Evolutionary conservation across 2,113 vertebrate species (phyloP).

Genomic region (Pelvicachromis taeniatus): DNA sequence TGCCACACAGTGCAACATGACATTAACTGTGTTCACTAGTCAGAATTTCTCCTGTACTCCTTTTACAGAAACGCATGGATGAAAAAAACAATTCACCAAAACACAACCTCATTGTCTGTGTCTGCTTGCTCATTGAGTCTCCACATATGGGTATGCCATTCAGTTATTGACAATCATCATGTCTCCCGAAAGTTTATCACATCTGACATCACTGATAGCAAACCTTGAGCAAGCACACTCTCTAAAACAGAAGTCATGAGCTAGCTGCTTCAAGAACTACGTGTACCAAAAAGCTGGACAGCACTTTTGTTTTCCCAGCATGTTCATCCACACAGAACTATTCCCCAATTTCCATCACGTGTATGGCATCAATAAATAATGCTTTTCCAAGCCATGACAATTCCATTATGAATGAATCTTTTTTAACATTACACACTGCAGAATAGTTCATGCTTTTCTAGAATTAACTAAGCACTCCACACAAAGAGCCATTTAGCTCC

Average conservation of each 20-base stretch:
- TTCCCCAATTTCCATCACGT: constrained; percentile 30
- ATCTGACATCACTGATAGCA: background rate
- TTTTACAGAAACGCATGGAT: background rate
- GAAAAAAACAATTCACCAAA: background rate
- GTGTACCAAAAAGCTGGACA: background rate
- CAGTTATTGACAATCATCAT: background rate
- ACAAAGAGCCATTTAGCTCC: constrained; percentile 15
- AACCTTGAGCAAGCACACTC: background rate
- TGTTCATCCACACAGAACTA: background rate
- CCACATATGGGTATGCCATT: background rate
- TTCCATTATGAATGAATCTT: constrained; percentile 61
- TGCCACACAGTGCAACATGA: too few relatives aligned
- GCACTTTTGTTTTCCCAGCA: background rate
- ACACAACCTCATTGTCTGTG: background rate
- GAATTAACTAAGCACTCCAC: background rate
- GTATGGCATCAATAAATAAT: constrained; percentile 54
- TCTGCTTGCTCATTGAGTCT: constrained; percentile 4
- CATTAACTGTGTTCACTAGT: background rate
- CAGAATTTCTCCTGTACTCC: constrained; percentile 22
- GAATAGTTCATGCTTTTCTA: constrained; percentile 46
- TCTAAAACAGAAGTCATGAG: background rate
- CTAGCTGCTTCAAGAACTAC: background rate
- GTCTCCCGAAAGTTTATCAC: background rate
- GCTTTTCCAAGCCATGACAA: constrained; percentile 25
- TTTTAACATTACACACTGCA: constrained; percentile 39